Evolutionary conservation across 1,140 invertebrate genomes (phyloP), one percentile per base, ranked within the genome.

Genomic region (Cotesia chilonis): DNA sequence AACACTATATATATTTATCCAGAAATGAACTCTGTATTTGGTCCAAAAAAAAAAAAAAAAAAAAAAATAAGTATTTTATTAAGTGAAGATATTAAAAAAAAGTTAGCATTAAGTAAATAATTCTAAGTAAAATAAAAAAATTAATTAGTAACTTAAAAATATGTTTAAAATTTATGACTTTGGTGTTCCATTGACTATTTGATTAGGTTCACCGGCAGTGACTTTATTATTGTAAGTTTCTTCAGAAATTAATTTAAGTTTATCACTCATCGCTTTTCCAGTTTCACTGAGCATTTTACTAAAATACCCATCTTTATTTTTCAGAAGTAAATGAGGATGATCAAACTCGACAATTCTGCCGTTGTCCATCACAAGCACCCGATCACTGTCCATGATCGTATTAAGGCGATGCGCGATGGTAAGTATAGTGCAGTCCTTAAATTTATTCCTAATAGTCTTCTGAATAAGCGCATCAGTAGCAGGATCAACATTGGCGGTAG

Each of bases 401-500:
- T 90, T 87, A 1, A 88, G 80, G 64, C 87, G 83, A 70, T 91
- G 90, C 4, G 89, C 89, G 70, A 90, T 91, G 0, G 92, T 92
- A 0, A 94, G 74, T 2, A 94, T 88, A 0, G 92, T 93, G 72
- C 89, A 91, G 51, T 89, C 78, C 6, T 77, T 81, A 76, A 92
- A 92, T 61, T 88, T 89, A 35, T 85, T 85, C 68, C 88, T 82
- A 12, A 93, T 91, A 2, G 90, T 91, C 9, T 82, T 82, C 77
- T 93, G 92, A 72, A 94, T 92, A 1, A 91, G 79, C 37, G 83
- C 81, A 79, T 93, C 92, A 4, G 92, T 93, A 9, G 77, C 75
- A 59, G 88, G 89, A 84, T 92, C 91, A 36, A 93, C 91, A 72
- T 92, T 93, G 0, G 92, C 92, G 0, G 92, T 94, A 2, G 92